Conservation (phyloP, 1,140 invertebrate species). For the Eriocheir sinensis region DNA sequence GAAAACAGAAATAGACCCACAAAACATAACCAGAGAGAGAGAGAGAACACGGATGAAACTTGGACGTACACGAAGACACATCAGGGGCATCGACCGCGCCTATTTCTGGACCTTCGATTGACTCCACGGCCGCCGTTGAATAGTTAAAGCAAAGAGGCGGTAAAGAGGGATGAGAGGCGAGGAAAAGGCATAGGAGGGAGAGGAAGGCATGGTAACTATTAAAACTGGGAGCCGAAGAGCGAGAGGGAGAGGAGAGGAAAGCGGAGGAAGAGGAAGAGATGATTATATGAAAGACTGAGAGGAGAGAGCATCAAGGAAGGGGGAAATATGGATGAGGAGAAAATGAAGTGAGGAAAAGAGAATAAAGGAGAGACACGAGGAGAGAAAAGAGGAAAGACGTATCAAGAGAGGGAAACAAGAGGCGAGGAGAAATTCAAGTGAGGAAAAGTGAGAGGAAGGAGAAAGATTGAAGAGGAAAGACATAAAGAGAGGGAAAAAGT, state of each 20-base stretch:
- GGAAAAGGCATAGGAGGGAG: background rate
- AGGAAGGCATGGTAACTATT: background rate
- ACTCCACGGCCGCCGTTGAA: background rate
- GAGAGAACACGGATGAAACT: too few relatives aligned
- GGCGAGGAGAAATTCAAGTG: too few relatives aligned
- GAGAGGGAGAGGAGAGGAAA: background rate
- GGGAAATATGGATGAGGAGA: background rate
- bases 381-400: too few relatives aligned
- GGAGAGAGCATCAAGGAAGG: background rate
- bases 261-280: background rate
- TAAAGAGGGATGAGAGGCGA: background rate
- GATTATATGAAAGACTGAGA: background rate
- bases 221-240: background rate
- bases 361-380: background rate
- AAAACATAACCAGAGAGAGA: background rate
- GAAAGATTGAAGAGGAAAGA: background rate
- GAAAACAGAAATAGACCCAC: background rate
- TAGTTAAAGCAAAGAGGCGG: slow-evolving; percentile 20
- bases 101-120: slow-evolving; percentile 24
- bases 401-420: too few relatives aligned
- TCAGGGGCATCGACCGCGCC: background rate
- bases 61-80: background rate
- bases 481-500: background rate
- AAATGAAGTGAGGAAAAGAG: too few relatives aligned
- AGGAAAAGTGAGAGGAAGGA: background rate